These are phyloP conservation scores for Sceloporus undulatus DNA, from an alignment of 2,113 vertebrate species.

Conservation along the genomic window DNA sequence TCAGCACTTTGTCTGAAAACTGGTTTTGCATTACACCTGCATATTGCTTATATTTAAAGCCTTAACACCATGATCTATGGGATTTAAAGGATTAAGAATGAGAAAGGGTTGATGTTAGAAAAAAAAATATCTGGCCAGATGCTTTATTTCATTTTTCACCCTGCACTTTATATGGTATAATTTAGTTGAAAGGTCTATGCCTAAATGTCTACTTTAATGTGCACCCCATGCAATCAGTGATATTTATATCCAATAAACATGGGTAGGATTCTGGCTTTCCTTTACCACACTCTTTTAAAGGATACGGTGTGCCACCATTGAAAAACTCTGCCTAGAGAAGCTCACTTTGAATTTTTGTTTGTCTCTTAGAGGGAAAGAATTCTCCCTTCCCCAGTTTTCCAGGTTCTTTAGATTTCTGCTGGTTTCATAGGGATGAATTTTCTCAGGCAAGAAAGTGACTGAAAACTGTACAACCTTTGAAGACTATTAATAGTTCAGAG, in stretches of 20 bases:
- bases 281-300: background rate
- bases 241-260: background rate
- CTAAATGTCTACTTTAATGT: background rate
- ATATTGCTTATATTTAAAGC: slow-evolving; percentile 42
- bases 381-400: too few species aligned
- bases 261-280: background rate
- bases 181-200: background rate
- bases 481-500: too few species aligned
- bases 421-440: too few species aligned
- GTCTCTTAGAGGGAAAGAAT: background rate
- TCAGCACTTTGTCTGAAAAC: slow-evolving; percentile 45
- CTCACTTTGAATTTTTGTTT: background rate
- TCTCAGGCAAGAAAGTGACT: too few species aligned
- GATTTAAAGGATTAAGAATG: slow-evolving; percentile 22
- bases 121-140: slow-evolving; percentile 49
- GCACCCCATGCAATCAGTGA: background rate
- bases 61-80: slow-evolving; percentile 10
- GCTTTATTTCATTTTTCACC: slow-evolving; percentile 59
- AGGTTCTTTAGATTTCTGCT: too few species aligned
- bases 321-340: background rate
- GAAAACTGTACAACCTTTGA: too few species aligned
- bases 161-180: slow-evolving; percentile 10
- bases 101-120: slow-evolving; percentile 6
- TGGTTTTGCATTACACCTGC: slow-evolving; percentile 21
- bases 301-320: background rate